Conservation (phyloP, 2,888 invertebrate species). For the Isotomurus palustris region DNA sequence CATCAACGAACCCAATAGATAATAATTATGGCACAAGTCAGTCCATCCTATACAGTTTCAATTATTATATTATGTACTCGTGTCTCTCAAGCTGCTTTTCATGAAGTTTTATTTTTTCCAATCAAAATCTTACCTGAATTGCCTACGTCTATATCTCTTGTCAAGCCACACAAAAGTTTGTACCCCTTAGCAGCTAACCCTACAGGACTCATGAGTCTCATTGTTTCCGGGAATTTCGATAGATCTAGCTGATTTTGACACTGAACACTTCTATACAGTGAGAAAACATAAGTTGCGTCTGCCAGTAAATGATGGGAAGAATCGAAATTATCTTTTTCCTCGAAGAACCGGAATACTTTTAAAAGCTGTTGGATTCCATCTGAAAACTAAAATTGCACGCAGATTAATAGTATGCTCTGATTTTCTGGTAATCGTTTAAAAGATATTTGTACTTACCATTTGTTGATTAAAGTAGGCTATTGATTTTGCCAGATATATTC, state of each 20-base stretch:
- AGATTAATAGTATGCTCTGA: too few relatives aligned
- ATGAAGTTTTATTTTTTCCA: neutral
- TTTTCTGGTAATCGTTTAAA: too few relatives aligned
- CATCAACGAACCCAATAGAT: slow-evolving; percentile 17
- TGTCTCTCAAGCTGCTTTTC: neutral
- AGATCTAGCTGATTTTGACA: slow-evolving; percentile 14
- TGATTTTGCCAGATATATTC: slow-evolving; percentile 22
- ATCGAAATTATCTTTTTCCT: slow-evolving; percentile 25
- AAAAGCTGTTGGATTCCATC: slow-evolving; percentile 19
- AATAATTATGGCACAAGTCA: slow-evolving; percentile 25
- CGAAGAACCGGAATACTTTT: slow-evolving; percentile 18
- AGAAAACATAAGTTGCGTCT: slow-evolving; percentile 26
- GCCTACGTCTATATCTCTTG: slow-evolving; percentile 18
- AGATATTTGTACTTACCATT: slow-evolving; percentile 12
- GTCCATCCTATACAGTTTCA: slow-evolving; percentile 22
- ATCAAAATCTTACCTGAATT: slow-evolving; percentile 15
- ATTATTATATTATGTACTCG: neutral
- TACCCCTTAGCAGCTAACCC: slow-evolving; percentile 21
- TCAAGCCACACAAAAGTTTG: slow-evolving; percentile 24
- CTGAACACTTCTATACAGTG: slow-evolving; percentile 15
- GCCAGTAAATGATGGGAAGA: slow-evolving; percentile 29
- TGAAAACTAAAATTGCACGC: slow-evolving; percentile 20
- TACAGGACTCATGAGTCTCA: slow-evolving; percentile 26
- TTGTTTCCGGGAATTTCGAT: slow-evolving; percentile 12
- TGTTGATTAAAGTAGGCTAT: slow-evolving; percentile 18